These are phyloP conservation scores for Cataglyphis rosenhaueri DNA, from an alignment of 2,888 invertebrate genomes.

Conservation along the genomic window DNA sequence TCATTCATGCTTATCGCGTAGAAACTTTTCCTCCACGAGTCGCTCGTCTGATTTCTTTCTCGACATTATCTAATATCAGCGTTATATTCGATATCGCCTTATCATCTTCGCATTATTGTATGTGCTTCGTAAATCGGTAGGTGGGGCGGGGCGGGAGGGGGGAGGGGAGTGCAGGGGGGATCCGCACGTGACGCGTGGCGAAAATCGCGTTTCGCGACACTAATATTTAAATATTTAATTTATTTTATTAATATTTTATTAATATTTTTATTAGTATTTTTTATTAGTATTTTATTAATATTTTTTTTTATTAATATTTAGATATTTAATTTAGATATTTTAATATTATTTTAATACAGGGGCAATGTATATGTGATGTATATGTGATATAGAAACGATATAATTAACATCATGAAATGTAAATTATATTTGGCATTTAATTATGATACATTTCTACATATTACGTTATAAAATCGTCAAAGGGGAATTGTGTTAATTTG, in stretches of 20 bases:
- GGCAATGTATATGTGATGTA: no score
- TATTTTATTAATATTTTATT: background rate
- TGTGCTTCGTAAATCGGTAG: background rate
- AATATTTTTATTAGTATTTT: no score
- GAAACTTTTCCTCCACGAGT: background rate
- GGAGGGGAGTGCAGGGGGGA: background rate
- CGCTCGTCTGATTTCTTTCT: constrained; percentile 1
- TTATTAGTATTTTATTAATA: no score
- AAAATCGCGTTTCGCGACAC: constrained; percentile 64
- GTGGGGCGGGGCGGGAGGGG: background rate
- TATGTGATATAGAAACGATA: background rate
- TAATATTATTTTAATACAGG: background rate
- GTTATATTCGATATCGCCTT: background rate
- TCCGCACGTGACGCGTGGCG: constrained; percentile 13
- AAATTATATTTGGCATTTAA: constrained; percentile 4
- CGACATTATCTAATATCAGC: background rate
- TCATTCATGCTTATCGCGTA: constrained; percentile 8
- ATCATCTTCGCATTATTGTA: background rate
- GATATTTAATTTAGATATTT: background rate
- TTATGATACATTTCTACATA: background rate
- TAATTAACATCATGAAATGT: background rate
- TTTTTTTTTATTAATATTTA: no score
- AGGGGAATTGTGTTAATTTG: background rate
- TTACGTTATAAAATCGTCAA: background rate
- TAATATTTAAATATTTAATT: background rate